phyloP scores from a whole-genome alignment of 2,888 invertebrate genomes.

The Crossocerus cetratus region DNA sequence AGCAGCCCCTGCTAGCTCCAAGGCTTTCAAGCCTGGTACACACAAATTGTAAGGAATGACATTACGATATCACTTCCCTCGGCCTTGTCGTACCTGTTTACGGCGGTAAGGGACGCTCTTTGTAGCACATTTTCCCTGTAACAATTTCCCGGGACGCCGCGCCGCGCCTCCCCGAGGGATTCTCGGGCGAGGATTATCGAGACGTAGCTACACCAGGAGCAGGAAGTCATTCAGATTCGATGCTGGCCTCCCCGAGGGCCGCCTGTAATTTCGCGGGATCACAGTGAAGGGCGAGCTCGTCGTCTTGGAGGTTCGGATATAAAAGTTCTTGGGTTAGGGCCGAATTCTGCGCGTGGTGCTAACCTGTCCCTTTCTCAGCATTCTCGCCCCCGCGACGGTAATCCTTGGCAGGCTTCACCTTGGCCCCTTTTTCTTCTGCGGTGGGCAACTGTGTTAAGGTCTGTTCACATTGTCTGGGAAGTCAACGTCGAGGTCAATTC shows the following conservation, averaged over 20 bases:
- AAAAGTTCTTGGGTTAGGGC: conserved; percentile 53
- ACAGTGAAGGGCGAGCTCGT: conserved; percentile 26
- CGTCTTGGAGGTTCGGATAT: conserved; percentile 32
- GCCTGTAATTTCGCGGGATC: conserved; percentile 50
- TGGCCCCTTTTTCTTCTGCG: background rate
- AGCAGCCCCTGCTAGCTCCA: background rate
- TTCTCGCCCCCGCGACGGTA: conserved; percentile 52
- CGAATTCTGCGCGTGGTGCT: conserved; percentile 49
- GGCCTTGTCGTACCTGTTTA: too few relatives aligned
- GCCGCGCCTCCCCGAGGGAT: conserved; percentile 12
- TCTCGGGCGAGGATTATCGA: conserved; percentile 40
- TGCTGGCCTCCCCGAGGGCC: conserved; percentile 18
- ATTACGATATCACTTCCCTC: too few relatives aligned
- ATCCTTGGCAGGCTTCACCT: conserved; percentile 42
- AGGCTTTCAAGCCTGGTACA: too few relatives aligned
- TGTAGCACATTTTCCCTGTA: conserved; percentile 6
- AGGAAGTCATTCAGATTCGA: conserved; percentile 29
- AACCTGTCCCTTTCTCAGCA: conserved; percentile 49
- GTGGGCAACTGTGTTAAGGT: background rate
- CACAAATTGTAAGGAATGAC: too few relatives aligned
- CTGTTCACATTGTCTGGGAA: too few relatives aligned
- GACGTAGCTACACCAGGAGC: conserved; percentile 30
- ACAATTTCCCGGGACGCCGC: conserved; percentile 42
- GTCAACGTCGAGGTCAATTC: background rate
- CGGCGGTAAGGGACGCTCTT: too few relatives aligned